Evolutionary conservation across 2,113 vertebrate genomes (phyloP), one percentile per base, ranked within the genome.

Genomic region (Enhydra lutris): DNA sequence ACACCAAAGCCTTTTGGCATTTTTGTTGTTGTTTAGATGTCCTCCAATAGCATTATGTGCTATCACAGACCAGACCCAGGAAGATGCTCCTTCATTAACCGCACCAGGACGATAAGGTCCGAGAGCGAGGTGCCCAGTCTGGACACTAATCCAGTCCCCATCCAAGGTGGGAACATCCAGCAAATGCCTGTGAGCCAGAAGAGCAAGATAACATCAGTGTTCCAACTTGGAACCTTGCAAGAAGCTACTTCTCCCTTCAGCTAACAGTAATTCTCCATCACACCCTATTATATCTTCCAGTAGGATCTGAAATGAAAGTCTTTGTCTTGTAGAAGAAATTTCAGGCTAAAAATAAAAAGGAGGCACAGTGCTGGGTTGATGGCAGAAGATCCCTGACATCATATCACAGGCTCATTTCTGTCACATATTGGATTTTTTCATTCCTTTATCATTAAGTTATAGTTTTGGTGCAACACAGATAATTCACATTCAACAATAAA

Each of bases 291-390:
- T 89, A 98, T 96, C 20, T 36, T 86, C 79, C 83, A 86, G 23
- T 5, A 34, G 45, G 69, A 31, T 91, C 52, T 79, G 63, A 96
- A 94, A 95, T 95, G 79, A 87, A 94, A 96, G 83, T 31, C 39
- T 95, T 97, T 87, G 65, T 74, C 84, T 91, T 76, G 21, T 26
- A 92, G 87, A 82, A 83, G 90, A 96, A 79, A 92, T 96, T 95
- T 81, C 39, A 78, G 80, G 39, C 20, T 90, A 45, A 42, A 78
- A 87, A 92, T 88, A 57, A 90, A 85, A 97, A 81, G 52, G 87
- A 90, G 29, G 29, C 45, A 1, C 24, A 14, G 21, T 20, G 4
- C 17, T 71, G 67, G n/a, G 2, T 26, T 20, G 9, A 80, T 29
- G 42, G n/a, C 21, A 45, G 55, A 94, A 57, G 45, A 73, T 17